Evolutionary conservation across 1,140 invertebrate genomes (phyloP).

Genomic region (Dendrolimus punctatus): DNA sequence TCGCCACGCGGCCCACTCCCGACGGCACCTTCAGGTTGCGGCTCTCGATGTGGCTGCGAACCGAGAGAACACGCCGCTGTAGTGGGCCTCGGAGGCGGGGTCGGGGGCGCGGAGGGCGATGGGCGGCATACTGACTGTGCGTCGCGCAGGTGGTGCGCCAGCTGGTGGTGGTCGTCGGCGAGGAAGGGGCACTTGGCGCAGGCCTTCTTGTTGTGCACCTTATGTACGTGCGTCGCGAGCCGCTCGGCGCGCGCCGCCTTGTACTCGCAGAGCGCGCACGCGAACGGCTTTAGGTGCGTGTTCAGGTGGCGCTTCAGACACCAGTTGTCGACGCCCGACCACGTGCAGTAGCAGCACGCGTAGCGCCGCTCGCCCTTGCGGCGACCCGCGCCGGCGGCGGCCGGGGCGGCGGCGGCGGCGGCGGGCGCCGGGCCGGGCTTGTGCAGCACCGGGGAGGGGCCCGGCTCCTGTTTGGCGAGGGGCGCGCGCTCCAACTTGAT

Average conservation of each 20-base stretch:
- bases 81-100: background rate
- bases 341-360: constrained; percentile 89
- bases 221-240: constrained; percentile 88
- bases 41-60: constrained; percentile 61
- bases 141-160: constrained; percentile 83
- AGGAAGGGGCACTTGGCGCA: constrained; percentile 90
- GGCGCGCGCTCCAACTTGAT: constrained; percentile 45
- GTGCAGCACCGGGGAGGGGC: constrained; percentile 18
- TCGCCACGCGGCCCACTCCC: constrained; percentile 26
- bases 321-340: constrained; percentile 95
- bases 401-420: constrained; percentile 33
- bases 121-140: constrained; percentile 73
- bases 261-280: constrained; percentile 91
- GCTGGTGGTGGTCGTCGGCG: constrained; percentile 83
- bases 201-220: constrained; percentile 91
- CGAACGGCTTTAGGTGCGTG: constrained; percentile 92
- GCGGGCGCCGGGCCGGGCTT: constrained; percentile 17
- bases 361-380: constrained; percentile 76
- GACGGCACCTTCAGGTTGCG: constrained; percentile 63
- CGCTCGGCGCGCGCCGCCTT: constrained; percentile 91
- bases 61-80: background rate
- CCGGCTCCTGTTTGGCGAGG: constrained; percentile 34
- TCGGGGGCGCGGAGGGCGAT: constrained; percentile 14
- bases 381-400: constrained; percentile 12
- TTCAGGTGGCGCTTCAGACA: constrained; percentile 92